A percentile compares a stretch with the other conserved stretches of the same genome.
These are phyloP conservation scores for Sarcophilus harrisii DNA, from an alignment of 2,797 vertebrate genomes.

Conservation along the genomic window DNA sequence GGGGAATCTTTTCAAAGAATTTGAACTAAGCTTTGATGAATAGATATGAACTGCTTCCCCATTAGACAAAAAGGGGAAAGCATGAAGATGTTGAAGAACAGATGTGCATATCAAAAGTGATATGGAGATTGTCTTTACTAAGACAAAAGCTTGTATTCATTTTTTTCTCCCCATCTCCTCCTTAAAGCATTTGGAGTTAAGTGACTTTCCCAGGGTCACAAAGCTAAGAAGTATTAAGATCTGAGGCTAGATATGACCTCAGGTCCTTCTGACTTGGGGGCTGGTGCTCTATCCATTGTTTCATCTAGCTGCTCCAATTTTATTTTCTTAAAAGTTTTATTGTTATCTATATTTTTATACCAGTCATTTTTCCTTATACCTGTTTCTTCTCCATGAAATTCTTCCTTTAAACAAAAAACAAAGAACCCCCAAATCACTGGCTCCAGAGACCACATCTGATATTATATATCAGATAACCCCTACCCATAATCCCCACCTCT, in stretches of 20 bases:
- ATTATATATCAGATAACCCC: not conserved
- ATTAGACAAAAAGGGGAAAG: slow-evolving; percentile 36
- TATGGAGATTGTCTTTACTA: slow-evolving; percentile 13
- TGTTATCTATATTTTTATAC: not conserved
- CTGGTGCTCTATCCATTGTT: no score
- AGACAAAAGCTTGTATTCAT: not conserved
- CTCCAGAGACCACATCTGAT: not conserved
- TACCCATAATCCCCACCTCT: not conserved
- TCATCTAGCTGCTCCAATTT: not conserved
- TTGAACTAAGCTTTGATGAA: slow-evolving; percentile 22
- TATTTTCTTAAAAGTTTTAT: not conserved
- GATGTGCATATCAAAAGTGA: slow-evolving; percentile 7
- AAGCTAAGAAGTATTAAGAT: no score
- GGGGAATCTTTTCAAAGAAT: slow-evolving; percentile 32
- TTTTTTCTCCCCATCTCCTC: no score
- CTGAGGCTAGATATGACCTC: no score
- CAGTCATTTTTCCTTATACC: not conserved
- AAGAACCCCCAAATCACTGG: not conserved
- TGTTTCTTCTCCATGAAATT: not conserved
- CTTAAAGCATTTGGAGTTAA: no score
- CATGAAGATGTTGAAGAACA: not conserved
- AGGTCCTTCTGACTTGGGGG: no score
- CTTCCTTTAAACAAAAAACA: not conserved
- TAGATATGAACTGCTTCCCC: no score
- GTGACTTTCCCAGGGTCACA: no score